Evolutionary conservation across 2,888 invertebrate species (phyloP).

Genomic region (Alcis repandata): DNA sequence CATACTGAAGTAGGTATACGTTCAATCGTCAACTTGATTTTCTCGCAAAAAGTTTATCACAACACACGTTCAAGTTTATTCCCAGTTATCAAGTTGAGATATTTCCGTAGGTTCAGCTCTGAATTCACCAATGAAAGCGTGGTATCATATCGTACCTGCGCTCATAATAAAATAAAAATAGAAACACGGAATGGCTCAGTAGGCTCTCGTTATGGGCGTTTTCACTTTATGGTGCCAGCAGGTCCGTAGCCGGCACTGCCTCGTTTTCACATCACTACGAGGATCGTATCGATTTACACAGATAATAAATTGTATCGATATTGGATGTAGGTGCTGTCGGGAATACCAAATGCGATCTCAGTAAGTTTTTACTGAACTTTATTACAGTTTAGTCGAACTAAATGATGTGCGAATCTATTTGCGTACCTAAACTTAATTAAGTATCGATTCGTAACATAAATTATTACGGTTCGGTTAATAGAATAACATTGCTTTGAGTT

Average conservation of each 20-base stretch:
- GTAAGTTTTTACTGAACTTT: slow-evolving; percentile 27
- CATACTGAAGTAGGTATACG: too few species aligned
- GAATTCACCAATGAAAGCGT: slow-evolving; percentile 33
- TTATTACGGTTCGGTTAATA: background rate
- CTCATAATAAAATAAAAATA: slow-evolving; percentile 58
- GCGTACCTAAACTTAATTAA: background rate
- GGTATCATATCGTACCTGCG: slow-evolving; percentile 42
- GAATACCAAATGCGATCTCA: slow-evolving; percentile 40
- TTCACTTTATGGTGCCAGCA: slow-evolving; percentile 59
- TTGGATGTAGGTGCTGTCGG: slow-evolving; percentile 40
- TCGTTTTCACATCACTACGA: slow-evolving; percentile 58
- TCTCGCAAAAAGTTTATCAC: too few species aligned
- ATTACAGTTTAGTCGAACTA: slow-evolving; percentile 1
- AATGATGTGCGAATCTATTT: slow-evolving; percentile 13
- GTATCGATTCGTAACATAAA: background rate
- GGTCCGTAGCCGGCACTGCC: slow-evolving; percentile 55
- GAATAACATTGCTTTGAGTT: slow-evolving; percentile 3
- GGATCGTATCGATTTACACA: slow-evolving; percentile 48
- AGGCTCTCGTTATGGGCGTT: slow-evolving; percentile 55
- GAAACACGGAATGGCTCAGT: slow-evolving; percentile 56
- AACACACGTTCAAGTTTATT: too few species aligned
- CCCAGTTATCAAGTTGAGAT: slow-evolving; percentile 3
- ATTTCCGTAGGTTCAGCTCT: slow-evolving; percentile 24
- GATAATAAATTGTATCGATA: slow-evolving; percentile 51
- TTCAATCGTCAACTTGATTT: too few species aligned